These are phyloP conservation scores for Pollenia griseotomentosa DNA, from an alignment of 2,888 invertebrate species.

Conservation along the genomic window DNA sequence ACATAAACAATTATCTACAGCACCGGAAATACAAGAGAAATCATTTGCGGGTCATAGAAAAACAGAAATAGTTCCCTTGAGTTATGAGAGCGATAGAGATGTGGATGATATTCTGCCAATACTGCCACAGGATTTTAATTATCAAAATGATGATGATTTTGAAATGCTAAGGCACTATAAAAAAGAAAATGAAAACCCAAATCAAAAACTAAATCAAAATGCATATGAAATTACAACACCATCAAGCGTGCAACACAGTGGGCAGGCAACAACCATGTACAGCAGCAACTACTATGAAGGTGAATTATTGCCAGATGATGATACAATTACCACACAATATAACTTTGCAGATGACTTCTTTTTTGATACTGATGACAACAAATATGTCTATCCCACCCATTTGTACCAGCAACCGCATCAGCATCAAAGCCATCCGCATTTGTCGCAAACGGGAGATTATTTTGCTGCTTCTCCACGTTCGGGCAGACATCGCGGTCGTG, in stretches of 20 bases:
- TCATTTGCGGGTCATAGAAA: neutral
- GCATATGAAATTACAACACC: neutral
- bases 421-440: neutral
- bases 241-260: neutral
- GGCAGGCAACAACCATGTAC: neutral
- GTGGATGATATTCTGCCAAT: neutral
- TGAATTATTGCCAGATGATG: neutral
- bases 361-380: constrained; percentile 61
- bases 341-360: constrained; percentile 51
- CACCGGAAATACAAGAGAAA: constrained; percentile 9
- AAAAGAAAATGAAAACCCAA: neutral
- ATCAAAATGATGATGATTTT: constrained; percentile 68
- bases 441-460: constrained; percentile 36
- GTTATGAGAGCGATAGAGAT: neutral
- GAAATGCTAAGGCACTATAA: constrained; percentile 14
- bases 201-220: neutral
- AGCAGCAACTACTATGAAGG: neutral
- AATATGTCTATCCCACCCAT: constrained; percentile 14
- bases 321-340: neutral
- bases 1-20: constrained; percentile 43
- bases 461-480: constrained; percentile 78
- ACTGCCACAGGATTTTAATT: constrained; percentile 60
- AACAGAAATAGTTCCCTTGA: neutral
- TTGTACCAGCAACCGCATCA: constrained; percentile 3
- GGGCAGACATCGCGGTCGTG: constrained; percentile 81